phyloP scores from a whole-genome alignment of 2,113 vertebrate species.

The Mormyrus iriodes region DNA sequence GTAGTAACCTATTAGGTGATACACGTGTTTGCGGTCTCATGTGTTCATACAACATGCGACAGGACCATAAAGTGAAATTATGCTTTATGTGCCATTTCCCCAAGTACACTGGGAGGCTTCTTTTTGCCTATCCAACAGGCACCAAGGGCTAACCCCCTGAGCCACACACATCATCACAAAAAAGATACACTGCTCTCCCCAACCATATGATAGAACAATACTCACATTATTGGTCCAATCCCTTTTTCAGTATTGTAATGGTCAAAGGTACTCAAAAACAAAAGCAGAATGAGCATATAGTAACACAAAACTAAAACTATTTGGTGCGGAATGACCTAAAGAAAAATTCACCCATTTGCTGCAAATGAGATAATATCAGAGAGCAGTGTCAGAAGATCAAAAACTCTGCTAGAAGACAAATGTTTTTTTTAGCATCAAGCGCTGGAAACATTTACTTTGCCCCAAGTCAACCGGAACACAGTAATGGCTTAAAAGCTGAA shows the following conservation, averaged over 20 bases:
- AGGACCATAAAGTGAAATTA: neutral
- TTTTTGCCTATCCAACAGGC: neutral
- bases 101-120: neutral
- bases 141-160: neutral
- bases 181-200: neutral
- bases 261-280: neutral
- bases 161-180: neutral
- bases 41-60: neutral
- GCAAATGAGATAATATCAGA: neutral
- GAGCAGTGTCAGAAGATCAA: neutral
- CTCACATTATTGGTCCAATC: neutral
- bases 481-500: constrained; percentile 1
- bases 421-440: neutral
- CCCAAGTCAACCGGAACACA: neutral
- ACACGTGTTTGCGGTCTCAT: neutral
- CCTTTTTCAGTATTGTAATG: neutral
- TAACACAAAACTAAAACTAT: neutral
- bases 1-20: neutral
- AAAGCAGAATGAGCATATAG: neutral
- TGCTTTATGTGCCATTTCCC: neutral
- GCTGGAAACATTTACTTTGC: neutral
- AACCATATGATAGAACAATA: neutral
- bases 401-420: neutral
- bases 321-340: neutral
- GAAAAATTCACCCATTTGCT: neutral